Evolutionary conservation across 2,888 invertebrate species (phyloP), one percentile per base, ranked within the genome.

Genomic region (Gastrophysa polygoni): DNA sequence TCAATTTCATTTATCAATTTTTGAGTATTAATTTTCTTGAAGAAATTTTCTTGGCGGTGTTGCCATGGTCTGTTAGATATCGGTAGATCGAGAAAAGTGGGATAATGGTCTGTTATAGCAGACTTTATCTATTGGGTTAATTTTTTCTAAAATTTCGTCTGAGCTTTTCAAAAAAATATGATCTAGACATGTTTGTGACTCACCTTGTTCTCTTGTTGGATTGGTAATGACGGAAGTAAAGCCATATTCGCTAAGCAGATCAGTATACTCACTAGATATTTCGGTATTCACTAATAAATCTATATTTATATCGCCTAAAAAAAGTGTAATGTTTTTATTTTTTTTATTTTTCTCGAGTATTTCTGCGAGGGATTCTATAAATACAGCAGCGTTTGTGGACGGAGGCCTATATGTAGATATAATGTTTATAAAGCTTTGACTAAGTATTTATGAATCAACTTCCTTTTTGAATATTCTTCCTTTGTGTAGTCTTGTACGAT

Each of bases 91-190:
- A 47, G 3, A 11, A 20, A 47, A 21, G 21, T 47, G 21, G 20
- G 20, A 11, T 18, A 47, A 47, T 47, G 21, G 21, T 47, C 46
- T 11, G 47, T 47, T n/a, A 47, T 47, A 21, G 17, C 20, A 46
- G 20, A 18, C 20, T 47, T 47, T 20, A 47, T 47, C 21, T 3
- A 21, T 4, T 8, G 47, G 47, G 18, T n/a, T 21, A 7, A 47
- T 20, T n/a, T 20, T 20, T 17, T 47, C 47, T 20, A 38, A 14
- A 10, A 10, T 16, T 14, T 14, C 16, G 3, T 38, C 38, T 14
- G n/a, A 14, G 38, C 38, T 20, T 47, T 47, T 47, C n/a, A 47
- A 8, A 47, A 47, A 47, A 20, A 47, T 47, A 11, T 47, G 20
- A 20, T 17, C 7, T 21, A 47, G 17, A 10, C 47, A 47, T 8